Evolutionary conservation across 2,888 invertebrate genomes (phyloP), one percentile per base, ranked within the genome.

Genomic region (Arge pagana): DNA sequence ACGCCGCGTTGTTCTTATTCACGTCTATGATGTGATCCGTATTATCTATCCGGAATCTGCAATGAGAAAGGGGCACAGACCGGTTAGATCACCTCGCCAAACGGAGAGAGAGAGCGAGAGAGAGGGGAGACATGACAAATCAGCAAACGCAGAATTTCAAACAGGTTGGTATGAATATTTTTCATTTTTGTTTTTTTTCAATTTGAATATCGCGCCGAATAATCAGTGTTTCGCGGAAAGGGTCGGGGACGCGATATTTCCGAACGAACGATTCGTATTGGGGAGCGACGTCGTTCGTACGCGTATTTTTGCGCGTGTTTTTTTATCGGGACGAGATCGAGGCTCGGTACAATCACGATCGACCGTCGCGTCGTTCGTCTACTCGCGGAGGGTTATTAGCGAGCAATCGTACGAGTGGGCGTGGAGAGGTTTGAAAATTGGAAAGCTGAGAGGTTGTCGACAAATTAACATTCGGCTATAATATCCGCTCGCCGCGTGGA

Each of bases 1-100:
- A 94, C 72, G 90, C 90, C 64, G 89, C 85, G 77, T 95, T 95
- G 64, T 93, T 92, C 79, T 92, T 90, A 81, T 95, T 95, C 68
- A 96, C 89, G 79, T 96, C 95, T 78, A 95, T 94, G 78, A 96
- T 93, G 79, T 96, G 94, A 80, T 96, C 95, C 41, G 95, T 95
- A 80, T 96, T 96, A 84, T 96, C 95, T 85, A 95, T 95, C 79
- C 95, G 88, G 81, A 96, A 96, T 85, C 85, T 83, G 83, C 62
- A 80, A 45, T 15, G 33, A 45, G 16, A 40, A n/a, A 11, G 19
- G 26, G 3, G n/a, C 52, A 43, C 4, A 4, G 6, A 13, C 11
- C 21, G 7, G 55, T 39, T n/a, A n/a, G n/a, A n/a, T n/a, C n/a
- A n/a, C n/a, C n/a, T n/a, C n/a, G n/a, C n/a, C n/a, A n/a, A 58